phyloP scores from a whole-genome alignment of 2,888 invertebrate species.

The Germaria angustata region DNA sequence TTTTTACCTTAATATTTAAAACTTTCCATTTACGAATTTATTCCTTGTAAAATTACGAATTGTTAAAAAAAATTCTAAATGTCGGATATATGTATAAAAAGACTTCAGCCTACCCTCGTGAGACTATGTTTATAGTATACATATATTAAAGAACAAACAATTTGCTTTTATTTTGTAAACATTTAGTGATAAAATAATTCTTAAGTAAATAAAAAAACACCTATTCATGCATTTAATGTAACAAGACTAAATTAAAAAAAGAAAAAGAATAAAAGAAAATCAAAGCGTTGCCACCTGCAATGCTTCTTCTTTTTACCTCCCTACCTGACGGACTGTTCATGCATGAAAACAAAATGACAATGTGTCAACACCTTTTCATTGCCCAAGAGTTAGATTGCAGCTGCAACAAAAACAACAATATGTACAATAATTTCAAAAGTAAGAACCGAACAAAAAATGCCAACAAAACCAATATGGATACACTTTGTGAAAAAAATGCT shows the following conservation, averaged over 20 bases:
- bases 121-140: no score
- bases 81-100: no score
- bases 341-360: conserved; percentile 50
- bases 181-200: conserved; percentile 50
- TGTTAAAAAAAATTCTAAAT: no score
- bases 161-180: conserved; percentile 50
- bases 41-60: no score
- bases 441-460: background rate
- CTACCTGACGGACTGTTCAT: background rate
- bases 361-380: conserved; percentile 61
- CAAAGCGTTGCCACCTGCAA: conserved; percentile 53
- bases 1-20: no score
- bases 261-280: background rate
- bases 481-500: no score
- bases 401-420: conserved; percentile 2
- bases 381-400: background rate
- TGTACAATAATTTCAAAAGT: background rate
- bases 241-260: background rate
- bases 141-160: conserved; percentile 22
- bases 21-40: no score
- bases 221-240: background rate
- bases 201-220: conserved; percentile 11
- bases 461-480: no score
- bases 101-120: no score
- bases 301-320: background rate